A percentile compares a stretch with the other conserved stretches of the same genome.
These are phyloP conservation scores for Lampris megalopsis DNA, from an alignment of 2,113 vertebrate species.

Conservation along the genomic window DNA sequence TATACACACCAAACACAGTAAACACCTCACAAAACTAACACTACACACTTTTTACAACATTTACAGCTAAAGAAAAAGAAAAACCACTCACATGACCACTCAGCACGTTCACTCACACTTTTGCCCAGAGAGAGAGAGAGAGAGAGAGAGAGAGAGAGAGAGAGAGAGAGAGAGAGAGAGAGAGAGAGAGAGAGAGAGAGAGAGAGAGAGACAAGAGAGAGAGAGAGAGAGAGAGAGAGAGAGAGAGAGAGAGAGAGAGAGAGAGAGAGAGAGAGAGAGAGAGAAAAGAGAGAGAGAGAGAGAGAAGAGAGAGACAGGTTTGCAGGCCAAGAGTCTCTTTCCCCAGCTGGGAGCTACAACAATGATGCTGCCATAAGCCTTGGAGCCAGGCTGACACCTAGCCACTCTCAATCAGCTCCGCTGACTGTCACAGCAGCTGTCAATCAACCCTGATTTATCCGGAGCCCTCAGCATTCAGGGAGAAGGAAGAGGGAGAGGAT, in stretches of 20 bases:
- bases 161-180: conserved; percentile 29
- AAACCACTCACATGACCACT: too few species aligned
- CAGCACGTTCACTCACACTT: too few species aligned
- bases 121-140: conserved; percentile 2
- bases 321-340: conserved; percentile 45
- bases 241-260: too few species aligned
- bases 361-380: conserved; percentile 68
- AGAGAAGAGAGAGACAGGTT: conserved; percentile 35
- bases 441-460: conserved; percentile 72
- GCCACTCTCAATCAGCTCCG: conserved; percentile 67
- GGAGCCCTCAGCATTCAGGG: conserved; percentile 60
- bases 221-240: not conserved
- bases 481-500: conserved; percentile 46
- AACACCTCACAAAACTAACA: too few species aligned
- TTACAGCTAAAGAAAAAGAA: too few species aligned
- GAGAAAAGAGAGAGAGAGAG: conserved; percentile 2
- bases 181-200: not conserved
- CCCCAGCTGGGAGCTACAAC: conserved; percentile 60
- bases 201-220: not conserved
- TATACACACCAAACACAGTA: too few species aligned
- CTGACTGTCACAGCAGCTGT: conserved; percentile 75
- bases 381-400: conserved; percentile 74
- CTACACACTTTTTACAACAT: too few species aligned
- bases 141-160: not conserved
- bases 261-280: not conserved